These are phyloP conservation scores for Manis javanica DNA, from an alignment of 2,797 vertebrate species.

Conservation along the genomic window DNA sequence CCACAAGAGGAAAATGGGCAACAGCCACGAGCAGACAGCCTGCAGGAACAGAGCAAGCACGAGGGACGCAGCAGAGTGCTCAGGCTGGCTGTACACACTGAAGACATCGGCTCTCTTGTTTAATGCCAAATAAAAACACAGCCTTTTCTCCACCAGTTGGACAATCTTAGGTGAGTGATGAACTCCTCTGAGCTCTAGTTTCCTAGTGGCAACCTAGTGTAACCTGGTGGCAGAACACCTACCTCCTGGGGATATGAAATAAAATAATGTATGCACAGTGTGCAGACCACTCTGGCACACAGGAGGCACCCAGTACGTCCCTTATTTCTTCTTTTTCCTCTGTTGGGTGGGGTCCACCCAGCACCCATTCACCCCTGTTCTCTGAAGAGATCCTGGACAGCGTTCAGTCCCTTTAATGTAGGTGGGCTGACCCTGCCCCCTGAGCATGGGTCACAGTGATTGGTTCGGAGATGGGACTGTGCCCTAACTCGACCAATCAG, in stretches of 20 bases:
- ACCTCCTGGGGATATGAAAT: background rate
- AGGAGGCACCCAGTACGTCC: rapidly evolving
- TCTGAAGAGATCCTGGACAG: rapidly evolving
- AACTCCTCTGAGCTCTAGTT: background rate
- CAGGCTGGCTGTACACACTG: background rate
- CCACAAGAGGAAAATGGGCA: background rate
- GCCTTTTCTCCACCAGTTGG: background rate
- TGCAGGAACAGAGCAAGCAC: background rate
- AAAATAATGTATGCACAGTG: rapidly evolving
- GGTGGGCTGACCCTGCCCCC: background rate
- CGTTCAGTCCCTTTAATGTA: background rate
- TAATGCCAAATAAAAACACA: background rate
- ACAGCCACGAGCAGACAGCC: background rate
- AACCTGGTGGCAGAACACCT: background rate
- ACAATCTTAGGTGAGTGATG: background rate
- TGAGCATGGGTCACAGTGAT: background rate
- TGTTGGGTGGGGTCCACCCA: no score
- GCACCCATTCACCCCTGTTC: background rate
- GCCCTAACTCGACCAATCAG: background rate
- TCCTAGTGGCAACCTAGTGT: background rate
- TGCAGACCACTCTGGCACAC: background rate
- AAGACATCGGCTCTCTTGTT: background rate
- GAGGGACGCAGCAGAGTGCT: background rate
- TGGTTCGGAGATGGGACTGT: background rate
- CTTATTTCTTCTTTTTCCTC: background rate